Percentiles rank a stretch among this genome's conserved stretches.
phyloP scores from a whole-genome alignment of 2,888 invertebrate species.

The Stratiomys singularior region DNA sequence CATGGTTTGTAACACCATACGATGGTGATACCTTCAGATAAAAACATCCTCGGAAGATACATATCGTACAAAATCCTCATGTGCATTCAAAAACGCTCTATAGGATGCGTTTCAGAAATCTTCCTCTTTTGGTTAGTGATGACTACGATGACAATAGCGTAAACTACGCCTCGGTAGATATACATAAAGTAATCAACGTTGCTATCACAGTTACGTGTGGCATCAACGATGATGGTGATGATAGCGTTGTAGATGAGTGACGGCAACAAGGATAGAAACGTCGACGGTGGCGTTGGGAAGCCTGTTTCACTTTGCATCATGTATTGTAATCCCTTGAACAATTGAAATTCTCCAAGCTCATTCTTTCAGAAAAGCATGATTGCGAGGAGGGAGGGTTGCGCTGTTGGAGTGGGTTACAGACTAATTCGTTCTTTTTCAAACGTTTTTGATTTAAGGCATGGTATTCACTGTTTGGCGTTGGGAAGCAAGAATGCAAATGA shows the following conservation, averaged over 20 bases:
- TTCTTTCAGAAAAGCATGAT: background rate
- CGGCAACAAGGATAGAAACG: constrained; percentile 20
- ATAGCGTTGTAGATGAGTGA: background rate
- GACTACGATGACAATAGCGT: constrained; percentile 13
- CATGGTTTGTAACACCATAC: constrained; percentile 22
- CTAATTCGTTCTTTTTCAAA: constrained; percentile 1
- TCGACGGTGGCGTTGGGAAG: background rate
- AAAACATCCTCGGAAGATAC: background rate
- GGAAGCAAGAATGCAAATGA: constrained; percentile 39
- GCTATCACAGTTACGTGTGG: constrained; percentile 42
- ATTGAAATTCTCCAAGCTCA: constrained; percentile 28
- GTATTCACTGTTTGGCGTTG: background rate
- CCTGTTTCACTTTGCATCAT: constrained; percentile 14
- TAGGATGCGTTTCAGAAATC: constrained; percentile 15
- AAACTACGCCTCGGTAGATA: constrained; percentile 48
- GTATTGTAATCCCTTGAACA: constrained; percentile 44
- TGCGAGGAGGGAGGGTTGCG: background rate
- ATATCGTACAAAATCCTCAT: background rate
- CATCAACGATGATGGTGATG: background rate
- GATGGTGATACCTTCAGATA: background rate
- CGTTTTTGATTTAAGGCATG: background rate
- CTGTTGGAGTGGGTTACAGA: too few species aligned
- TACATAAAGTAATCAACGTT: constrained; percentile 51
- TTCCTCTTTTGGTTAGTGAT: constrained; percentile 13
- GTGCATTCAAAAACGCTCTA: constrained; percentile 22